Evolutionary conservation across 2,797 vertebrate genomes (phyloP).

Genomic region (Petrocephalus schoutedeni): DNA sequence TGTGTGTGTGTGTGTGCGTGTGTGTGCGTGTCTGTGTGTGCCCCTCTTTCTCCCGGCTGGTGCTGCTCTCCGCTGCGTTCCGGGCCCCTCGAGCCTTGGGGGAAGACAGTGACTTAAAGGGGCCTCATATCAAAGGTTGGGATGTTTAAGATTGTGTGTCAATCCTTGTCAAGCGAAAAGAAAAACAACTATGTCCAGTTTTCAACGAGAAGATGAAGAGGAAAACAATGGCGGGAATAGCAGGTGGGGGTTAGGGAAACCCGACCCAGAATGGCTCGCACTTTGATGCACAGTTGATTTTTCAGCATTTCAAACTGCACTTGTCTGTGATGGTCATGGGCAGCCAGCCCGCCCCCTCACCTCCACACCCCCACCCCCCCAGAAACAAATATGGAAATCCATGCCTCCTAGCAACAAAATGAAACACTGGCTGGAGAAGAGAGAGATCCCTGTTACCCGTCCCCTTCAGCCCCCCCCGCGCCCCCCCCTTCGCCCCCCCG

Average conservation of each 20-base stretch:
- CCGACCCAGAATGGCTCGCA: conserved; percentile 42
- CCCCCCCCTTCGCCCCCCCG: background rate
- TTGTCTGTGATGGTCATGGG: conserved; percentile 30
- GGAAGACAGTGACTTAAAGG: conserved; percentile 45
- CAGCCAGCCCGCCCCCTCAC: conserved; percentile 9
- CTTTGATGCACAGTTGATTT: conserved; percentile 41
- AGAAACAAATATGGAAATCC: conserved; percentile 28
- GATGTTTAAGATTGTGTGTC: conserved; percentile 60
- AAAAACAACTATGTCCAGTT: conserved; percentile 40
- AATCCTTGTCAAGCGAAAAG: conserved; percentile 44
- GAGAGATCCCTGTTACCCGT: conserved; percentile 34
- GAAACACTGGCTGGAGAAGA: conserved; percentile 47
- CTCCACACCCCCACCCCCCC: background rate
- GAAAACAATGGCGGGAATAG: conserved; percentile 51
- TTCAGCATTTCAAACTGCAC: conserved; percentile 40
- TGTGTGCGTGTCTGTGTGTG: conserved; percentile 24
- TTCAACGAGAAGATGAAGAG: conserved; percentile 59
- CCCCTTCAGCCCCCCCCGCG: conserved; percentile 16
- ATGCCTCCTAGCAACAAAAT: conserved; percentile 40
- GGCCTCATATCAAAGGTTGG: conserved; percentile 65
- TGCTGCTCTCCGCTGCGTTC: background rate
- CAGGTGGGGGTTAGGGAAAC: conserved; percentile 41
- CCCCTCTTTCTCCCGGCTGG: conserved; percentile 33
- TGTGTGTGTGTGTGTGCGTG: conserved; percentile 28
- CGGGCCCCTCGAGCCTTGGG: conserved; percentile 5